phyloP scores from a whole-genome alignment of 2,113 vertebrate genomes.

The Chamaea fasciata region DNA sequence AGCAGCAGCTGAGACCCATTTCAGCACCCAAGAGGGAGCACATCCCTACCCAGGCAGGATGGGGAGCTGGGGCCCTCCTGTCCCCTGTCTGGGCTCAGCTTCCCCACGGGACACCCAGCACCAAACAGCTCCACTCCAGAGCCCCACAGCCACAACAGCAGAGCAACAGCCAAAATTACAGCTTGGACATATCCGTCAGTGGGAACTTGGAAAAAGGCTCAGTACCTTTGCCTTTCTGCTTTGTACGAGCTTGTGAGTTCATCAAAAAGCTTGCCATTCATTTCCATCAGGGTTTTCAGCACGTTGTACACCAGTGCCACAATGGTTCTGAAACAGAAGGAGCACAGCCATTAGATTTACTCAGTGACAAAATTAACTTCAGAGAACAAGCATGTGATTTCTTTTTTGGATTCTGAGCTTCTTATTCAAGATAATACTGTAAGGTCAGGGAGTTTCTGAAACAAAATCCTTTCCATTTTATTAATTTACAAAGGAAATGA shows the following conservation, averaged over 20 bases:
- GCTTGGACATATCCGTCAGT: fast-evolving
- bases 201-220: neutral
- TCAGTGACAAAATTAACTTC: neutral
- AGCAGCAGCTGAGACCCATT: neutral
- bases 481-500: neutral
- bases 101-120: neutral
- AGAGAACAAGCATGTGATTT: neutral
- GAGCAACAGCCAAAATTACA: neutral
- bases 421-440: neutral
- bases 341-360: neutral
- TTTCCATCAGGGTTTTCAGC: conserved; percentile 97
- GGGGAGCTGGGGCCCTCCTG: neutral
- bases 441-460: neutral
- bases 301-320: conserved; percentile 96
- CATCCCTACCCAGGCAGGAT: neutral
- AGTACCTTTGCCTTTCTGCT: conserved; percentile 89
- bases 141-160: neutral
- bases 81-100: neutral
- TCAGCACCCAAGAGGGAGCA: neutral
- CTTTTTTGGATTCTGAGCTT: neutral
- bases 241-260: conserved; percentile 95
- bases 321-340: conserved; percentile 81
- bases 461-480: neutral
- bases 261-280: conserved; percentile 95
- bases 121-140: neutral